Evolutionary conservation across 2,113 vertebrate genomes (phyloP).

Genomic region (human): GRCh38 chr1:226022501-226023000

Average conservation of each 20-base stretch:
- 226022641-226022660: background rate
- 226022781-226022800: background rate
- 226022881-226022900: background rate
- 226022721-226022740: background rate
- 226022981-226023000: background rate
- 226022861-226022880: background rate
- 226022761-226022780: background rate
- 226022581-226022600: background rate
- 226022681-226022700: background rate
- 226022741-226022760: background rate
- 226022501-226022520: background rate
- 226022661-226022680: background rate
- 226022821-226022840: too few species aligned
- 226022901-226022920: background rate
- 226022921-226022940: background rate
- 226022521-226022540: background rate
- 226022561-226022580: background rate
- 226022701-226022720: background rate
- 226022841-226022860: background rate
- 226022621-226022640: background rate
- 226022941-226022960: background rate
- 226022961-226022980: background rate
- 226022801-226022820: background rate
- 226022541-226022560: background rate
- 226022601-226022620: background rate